Conservation (phyloP, 2,113 vertebrate species). For the Zapus hudsonius region DNA sequence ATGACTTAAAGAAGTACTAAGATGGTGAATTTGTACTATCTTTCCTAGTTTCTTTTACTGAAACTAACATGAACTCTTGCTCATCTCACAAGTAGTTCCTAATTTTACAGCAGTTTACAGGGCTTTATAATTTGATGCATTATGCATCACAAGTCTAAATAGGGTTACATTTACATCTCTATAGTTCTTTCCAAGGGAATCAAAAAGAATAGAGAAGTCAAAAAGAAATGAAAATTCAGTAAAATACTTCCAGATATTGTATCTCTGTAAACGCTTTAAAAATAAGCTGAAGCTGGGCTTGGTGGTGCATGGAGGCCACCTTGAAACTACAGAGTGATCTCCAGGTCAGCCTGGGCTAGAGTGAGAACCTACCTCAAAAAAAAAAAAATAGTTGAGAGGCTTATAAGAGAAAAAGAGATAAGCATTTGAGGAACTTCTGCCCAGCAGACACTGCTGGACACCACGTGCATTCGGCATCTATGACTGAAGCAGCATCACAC, state of each 20-base stretch:
- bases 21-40: not conserved
- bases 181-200: not conserved
- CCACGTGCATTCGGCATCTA: not conserved
- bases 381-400: no score
- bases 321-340: no score
- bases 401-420: not conserved
- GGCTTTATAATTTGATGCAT: not conserved
- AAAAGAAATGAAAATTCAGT: not conserved
- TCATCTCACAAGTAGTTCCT: not conserved
- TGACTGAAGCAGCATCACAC: not conserved
- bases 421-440: not conserved
- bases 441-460: not conserved
- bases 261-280: not conserved
- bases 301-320: no score
- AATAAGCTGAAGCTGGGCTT: no score
- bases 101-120: not conserved
- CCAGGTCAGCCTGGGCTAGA: no score
- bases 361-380: no score
- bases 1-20: slow-evolving; percentile 43
- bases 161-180: not conserved
- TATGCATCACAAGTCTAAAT: not conserved
- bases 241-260: not conserved
- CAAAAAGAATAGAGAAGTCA: not conserved
- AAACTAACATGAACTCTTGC: not conserved
- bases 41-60: not conserved